Base-by-base conservation (phyloP, 1,140 invertebrate species). In the Drosophila ohnishii region DNA sequence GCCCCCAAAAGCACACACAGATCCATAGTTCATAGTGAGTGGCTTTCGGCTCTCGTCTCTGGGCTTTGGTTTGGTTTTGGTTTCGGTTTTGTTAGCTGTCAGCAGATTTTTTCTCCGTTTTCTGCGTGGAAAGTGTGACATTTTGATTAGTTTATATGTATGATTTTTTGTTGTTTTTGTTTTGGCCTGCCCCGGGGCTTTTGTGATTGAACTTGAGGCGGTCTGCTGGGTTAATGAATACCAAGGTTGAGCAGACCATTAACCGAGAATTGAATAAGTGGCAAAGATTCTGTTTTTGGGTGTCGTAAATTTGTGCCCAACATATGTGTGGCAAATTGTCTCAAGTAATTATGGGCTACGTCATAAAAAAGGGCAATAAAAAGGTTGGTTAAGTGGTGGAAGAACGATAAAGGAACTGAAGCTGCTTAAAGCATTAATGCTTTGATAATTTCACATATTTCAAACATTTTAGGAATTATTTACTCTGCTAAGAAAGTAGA, bases 171-270 rank as follows among this genome's bases (percentile, higher is more conserved):
- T 78, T 34, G 40, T 42, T 44, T 44, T 69, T 42, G 53, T 53
- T 50, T 70, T 44, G 39, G 35, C 30, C 56, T 50, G 45, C 64
- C 61, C 35, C 32, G 62, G 30, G 51, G 44, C 34, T 35, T 63
- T 78, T 87, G 85, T 66, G 77, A 87, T 87, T 87, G 84, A 87
- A 87, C 84, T 87, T 87, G 84, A 88, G 76, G 59, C 72, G 56
- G 60, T 70, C 25, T 39, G 55, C 30, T 55, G 71, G 75, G 63
- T 86, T 87, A 87, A 87, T 88, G 72, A 87, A 73, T 72, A 75
- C 69, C 79, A 87, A 87, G 83, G 83, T 88, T 88, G 80, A 40
- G 37, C 53, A 34, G 65, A 80, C 53, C 32, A 70, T 75, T 75
- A 76, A 60, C 73, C 32, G 65, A 72, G 51, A 80, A 84, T 71